Conservation (phyloP, 2,888 invertebrate genomes). For the Micropterix aruncella region DNA sequence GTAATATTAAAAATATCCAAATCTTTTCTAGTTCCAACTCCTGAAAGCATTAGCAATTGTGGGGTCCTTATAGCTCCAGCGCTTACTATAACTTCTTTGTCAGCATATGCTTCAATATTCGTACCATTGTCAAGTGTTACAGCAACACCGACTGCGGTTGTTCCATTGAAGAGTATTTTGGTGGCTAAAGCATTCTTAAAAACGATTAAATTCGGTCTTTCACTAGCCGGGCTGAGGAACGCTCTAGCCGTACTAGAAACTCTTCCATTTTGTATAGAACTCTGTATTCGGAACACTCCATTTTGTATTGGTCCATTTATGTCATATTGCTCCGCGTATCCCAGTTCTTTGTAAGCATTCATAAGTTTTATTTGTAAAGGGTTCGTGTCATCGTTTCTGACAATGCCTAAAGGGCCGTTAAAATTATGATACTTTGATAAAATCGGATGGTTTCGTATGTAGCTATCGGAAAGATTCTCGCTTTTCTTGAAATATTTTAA, state of each 20-base stretch:
- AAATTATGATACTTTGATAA: no score
- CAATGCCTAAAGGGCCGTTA: no score
- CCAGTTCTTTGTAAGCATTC: no score
- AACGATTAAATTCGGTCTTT: neutral
- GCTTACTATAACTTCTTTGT: neutral
- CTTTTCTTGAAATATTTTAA: conserved; percentile 64
- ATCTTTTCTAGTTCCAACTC: neutral
- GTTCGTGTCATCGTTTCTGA: no score
- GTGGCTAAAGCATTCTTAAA: neutral
- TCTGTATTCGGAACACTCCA: no score
- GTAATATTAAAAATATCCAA: neutral
- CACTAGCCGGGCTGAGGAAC: neutral
- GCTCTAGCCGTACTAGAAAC: neutral
- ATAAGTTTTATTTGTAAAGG: no score
- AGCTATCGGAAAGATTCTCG: no score
- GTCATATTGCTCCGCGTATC: no score
- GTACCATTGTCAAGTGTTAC: neutral
- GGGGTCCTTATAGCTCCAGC: neutral
- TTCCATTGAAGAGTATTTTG: neutral
- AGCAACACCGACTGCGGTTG: neutral
- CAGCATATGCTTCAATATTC: neutral
- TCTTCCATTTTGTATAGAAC: neutral
- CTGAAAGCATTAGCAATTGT: neutral
- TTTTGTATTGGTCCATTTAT: no score
- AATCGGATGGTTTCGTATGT: no score